Conservation (phyloP, 2,113 vertebrate species). For the Cacatua alba region DNA sequence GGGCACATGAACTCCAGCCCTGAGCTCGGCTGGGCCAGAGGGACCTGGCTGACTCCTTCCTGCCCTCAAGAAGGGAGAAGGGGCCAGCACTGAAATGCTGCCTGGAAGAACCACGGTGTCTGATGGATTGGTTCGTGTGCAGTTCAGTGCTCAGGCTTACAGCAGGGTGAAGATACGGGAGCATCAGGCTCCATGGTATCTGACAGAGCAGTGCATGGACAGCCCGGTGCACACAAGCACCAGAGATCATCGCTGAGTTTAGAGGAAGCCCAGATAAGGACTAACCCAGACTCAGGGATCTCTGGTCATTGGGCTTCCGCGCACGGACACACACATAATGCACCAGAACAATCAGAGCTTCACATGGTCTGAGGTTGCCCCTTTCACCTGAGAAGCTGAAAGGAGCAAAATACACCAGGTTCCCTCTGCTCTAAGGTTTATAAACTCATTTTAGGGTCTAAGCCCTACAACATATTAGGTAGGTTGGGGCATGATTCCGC, state of each 20-base stretch:
- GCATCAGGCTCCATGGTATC: not conserved
- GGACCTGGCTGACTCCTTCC: not conserved
- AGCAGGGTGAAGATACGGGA: not conserved
- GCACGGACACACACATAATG: not conserved
- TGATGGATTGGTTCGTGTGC: not conserved
- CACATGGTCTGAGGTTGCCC: not conserved
- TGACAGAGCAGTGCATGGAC: fast-evolving
- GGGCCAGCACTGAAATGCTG: not conserved
- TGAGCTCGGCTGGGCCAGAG: not conserved
- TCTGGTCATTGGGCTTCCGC: not conserved
- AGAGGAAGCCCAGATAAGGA: not conserved
- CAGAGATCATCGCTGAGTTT: not conserved
- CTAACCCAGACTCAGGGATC: not conserved
- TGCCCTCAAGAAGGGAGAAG: not conserved
- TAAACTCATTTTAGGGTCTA: not conserved
- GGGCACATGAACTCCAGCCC: not conserved
- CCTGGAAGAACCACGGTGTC: not conserved
- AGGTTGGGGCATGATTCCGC: not conserved
- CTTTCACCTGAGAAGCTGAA: not conserved
- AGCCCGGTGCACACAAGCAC: fast-evolving
- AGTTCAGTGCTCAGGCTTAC: not conserved
- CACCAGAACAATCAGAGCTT: not conserved
- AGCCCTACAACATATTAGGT: not conserved
- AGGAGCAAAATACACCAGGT: not conserved
- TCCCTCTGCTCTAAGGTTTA: not conserved